Evolutionary conservation across 2,113 vertebrate species (phyloP), one percentile per base, ranked within the genome.

Genomic region (Neolamprologus toae): DNA sequence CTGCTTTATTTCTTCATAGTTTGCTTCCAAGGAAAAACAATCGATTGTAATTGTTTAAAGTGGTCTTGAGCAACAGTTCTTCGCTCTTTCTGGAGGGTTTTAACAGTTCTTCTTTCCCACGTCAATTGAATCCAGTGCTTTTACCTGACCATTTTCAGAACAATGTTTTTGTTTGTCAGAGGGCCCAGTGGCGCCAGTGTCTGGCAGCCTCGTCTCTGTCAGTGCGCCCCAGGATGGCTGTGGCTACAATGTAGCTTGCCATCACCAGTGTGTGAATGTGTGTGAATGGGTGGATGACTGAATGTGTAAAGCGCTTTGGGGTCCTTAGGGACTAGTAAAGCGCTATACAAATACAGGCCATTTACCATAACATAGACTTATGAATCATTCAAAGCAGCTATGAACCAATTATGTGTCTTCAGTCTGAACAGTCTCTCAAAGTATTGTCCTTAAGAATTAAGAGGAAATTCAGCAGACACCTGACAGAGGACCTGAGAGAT

Each of bases 141-240:
- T 23, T 7, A 63, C 17, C 8, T 12, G 59, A 35, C 37, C 8
- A 26, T 45, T 73, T 45, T 45, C 37, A 45, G 37, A 45, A 16
- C n/a, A 40, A 42, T 71, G n/a, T 23, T 23, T 23, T 42, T 42
- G 66, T 42, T 71, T 42, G 66, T 66, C 31, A 59, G 57, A 31
- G 55, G 26, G 8, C 55, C 14, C 5, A 0, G 8, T 31, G 26
- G 3, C 14, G 1, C 57, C 8, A 59, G 57, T 59, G 57, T 59
- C 57, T 0, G 1, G 57, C 14, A 59, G 26, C 57, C 14, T 59
- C 1, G 26, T 1, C 57, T 59, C 57, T 31, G 57, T 31, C 57
- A 59, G 57, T 59, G 57, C 2, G 2, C 57, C 3, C 57, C 14
- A 59, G 57, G 5, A 0, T 17, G 2, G 57, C 57, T 59, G 57